These are phyloP conservation scores for Hyles lineata DNA, from an alignment of 2,888 invertebrate genomes.

Conservation along the genomic window DNA sequence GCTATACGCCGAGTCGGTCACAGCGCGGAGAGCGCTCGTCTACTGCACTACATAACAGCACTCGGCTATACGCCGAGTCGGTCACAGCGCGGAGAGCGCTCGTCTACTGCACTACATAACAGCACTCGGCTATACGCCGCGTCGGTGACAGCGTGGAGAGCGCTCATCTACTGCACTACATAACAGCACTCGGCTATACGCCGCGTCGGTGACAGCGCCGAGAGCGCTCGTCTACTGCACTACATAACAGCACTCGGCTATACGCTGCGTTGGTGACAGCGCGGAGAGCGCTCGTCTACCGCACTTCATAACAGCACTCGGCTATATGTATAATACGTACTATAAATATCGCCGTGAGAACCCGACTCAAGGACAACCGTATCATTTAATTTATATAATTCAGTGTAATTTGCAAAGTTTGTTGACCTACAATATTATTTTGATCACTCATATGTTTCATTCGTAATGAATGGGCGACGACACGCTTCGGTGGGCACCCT, in stretches of 20 bases:
- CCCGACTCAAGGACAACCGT: conserved; percentile 5
- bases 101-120: not conserved
- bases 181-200: too few species aligned
- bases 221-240: too few species aligned
- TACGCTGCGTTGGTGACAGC: too few species aligned
- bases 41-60: conserved; percentile 9
- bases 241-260: too few species aligned
- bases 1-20: not conserved
- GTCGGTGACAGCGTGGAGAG: too few species aligned
- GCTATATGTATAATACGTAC: too few species aligned
- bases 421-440: conserved; percentile 56
- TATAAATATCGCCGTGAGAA: conserved; percentile 11
- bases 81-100: not conserved
- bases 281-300: too few species aligned
- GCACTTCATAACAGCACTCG: too few species aligned
- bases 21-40: not conserved
- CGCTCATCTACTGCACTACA: too few species aligned
- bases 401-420: conserved; percentile 42
- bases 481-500: conserved; percentile 68
- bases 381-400: conserved; percentile 21
- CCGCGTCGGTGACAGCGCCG: too few species aligned
- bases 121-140: too few species aligned
- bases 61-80: not conserved
- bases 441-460: conserved; percentile 63
- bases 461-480: conserved; percentile 62